A percentile compares a stretch with the other conserved stretches of the same genome.
These are phyloP conservation scores for Anorthoa munda DNA, from an alignment of 2,888 invertebrate genomes.

Conservation along the genomic window DNA sequence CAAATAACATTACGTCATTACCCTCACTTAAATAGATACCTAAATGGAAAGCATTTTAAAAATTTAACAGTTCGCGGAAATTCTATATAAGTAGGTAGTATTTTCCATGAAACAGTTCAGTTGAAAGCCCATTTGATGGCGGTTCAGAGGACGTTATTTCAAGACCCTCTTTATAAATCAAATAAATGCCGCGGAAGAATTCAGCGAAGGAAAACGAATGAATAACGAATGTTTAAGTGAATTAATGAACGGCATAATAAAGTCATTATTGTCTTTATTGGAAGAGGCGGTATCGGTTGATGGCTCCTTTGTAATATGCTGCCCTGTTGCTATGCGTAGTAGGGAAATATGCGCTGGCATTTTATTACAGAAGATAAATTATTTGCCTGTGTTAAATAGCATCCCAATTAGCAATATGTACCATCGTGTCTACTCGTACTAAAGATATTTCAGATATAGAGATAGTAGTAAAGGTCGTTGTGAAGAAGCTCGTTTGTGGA, in stretches of 20 bases:
- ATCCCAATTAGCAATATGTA: neutral
- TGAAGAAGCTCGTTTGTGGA: no score
- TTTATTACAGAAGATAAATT: conserved; percentile 5
- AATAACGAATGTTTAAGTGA: conserved; percentile 59
- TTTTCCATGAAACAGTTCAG: conserved; percentile 15
- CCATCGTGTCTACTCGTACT: no score
- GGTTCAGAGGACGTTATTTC: conserved; percentile 15
- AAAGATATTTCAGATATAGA: no score
- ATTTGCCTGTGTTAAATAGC: no score
- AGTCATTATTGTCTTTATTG: conserved; percentile 50
- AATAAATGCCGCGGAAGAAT: conserved; percentile 52
- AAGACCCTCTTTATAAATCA: conserved; percentile 55
- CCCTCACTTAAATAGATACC: no score
- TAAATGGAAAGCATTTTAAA: no score
- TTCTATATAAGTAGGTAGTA: no score
- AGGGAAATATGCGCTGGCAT: neutral
- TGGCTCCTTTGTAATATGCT: conserved; percentile 10
- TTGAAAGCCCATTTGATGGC: conserved; percentile 14
- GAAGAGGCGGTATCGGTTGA: conserved; percentile 11
- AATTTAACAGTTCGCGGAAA: no score
- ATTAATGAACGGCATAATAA: conserved; percentile 56
- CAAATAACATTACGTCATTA: no score
- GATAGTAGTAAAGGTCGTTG: no score
- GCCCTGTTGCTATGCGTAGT: neutral
- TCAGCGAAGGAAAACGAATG: conserved; percentile 35